Evolutionary conservation across 2,888 invertebrate genomes (phyloP).

Genomic region (Noctua fimbriata): DNA sequence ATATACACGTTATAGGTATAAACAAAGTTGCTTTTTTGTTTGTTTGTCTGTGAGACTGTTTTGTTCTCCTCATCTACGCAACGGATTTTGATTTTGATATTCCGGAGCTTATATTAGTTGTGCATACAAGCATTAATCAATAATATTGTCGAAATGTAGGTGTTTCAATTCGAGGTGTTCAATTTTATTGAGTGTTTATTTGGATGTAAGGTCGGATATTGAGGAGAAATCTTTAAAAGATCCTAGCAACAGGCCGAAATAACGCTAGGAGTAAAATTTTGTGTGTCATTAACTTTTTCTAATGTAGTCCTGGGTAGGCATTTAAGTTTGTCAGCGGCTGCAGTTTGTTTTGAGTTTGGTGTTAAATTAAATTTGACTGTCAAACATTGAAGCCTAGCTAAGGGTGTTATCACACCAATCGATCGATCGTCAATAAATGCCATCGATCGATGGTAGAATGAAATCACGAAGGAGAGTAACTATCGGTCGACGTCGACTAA

Average conservation of each 20-base stretch:
- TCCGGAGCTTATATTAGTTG: neutral
- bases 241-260: conserved; percentile 30
- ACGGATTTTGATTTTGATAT: neutral
- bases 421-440: no score
- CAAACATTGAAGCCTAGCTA: neutral
- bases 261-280: conserved; percentile 22
- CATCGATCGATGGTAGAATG: no score
- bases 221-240: neutral
- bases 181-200: conserved; percentile 3
- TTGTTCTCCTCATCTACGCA: neutral
- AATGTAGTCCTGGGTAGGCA: neutral
- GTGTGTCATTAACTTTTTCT: neutral
- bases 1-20: neutral
- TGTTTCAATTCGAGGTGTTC: neutral
- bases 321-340: neutral
- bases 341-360: neutral
- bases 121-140: neutral
- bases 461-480: no score
- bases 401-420: no score
- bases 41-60: neutral
- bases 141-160: neutral
- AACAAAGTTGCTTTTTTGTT: neutral
- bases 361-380: neutral
- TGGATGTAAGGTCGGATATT: neutral
- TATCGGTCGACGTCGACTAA: no score